Evolutionary conservation across 2,113 vertebrate genomes (phyloP), one percentile per base, ranked within the genome.

Genomic region (Nansenia antarctica): DNA sequence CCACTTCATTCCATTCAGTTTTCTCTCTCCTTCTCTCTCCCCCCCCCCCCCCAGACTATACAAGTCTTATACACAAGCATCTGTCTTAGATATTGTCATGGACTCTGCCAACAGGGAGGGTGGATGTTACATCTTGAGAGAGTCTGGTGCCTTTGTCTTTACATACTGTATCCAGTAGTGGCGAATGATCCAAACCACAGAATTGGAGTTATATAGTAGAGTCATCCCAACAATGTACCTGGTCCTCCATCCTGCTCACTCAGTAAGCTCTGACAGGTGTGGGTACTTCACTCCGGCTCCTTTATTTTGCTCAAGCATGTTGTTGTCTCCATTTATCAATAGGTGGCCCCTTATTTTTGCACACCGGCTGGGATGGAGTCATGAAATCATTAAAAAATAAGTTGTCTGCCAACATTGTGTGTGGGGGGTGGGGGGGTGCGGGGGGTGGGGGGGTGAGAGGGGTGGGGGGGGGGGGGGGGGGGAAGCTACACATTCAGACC

Each of bases 221-320:
- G 81, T 78, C 67, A 78, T 80, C 65, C 61, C 3, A 53, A 73
- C 78, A 69, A 62, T 76, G 67, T 77, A 75, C 69, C 78, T 81
- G 63, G 70, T 65, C 70, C 77, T 76, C 71, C 71, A 81, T 80
- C 74, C 80, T 62, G 49, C 65, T 79, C 65, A 67, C 74, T 81
- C 82, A 84, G 81, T 84, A 82, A 75, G 67, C 70, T 70, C 68
- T 77, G 78, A 84, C 79, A 86, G 76, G 74, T 82, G 78, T 76
- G 67, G 69, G 74, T 74, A 79, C 80, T 83, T 82, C 67, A 52
- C 20, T 22, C 34, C 32, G 57, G 65, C 73, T 74, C 76, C 69
- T 83, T 85, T 85, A 77, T 73, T 85, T 81, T 63, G 74, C 63
- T 76, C 64, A 64, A 80, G 77, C 71, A 78, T 83, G 78, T 85